Conservation (phyloP, 2,797 vertebrate species). For the Melanotaenia maccullochi region DNA sequence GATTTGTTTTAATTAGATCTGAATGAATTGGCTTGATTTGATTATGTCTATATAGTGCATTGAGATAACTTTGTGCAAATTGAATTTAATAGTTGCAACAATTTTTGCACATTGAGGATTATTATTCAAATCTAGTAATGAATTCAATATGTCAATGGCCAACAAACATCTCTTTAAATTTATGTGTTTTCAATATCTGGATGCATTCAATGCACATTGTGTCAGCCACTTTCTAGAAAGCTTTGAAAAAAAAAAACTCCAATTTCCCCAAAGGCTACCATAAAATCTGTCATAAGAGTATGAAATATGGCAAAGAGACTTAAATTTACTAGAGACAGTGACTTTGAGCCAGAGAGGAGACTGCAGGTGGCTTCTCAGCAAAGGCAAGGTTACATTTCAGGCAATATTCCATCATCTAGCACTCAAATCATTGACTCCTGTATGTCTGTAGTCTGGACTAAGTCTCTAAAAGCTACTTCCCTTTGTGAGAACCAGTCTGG, state of each 20-base stretch:
- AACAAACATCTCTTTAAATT: no score
- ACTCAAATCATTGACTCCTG: conserved; percentile 65
- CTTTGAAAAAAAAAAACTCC: not conserved
- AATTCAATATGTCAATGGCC: no score
- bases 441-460: conserved; percentile 62
- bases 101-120: no score
- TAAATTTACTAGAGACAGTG: conserved; percentile 21
- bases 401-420: conserved; percentile 53
- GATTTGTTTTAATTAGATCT: no score
- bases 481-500: conserved; percentile 72
- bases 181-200: not conserved
- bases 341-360: conserved; percentile 38
- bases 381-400: conserved; percentile 52
- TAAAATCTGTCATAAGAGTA: not conserved
- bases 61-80: no score
- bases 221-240: not conserved
- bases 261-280: not conserved
- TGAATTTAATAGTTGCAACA: no score
- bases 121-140: no score
- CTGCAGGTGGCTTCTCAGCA: conserved; percentile 25
- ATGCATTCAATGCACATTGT: not conserved
- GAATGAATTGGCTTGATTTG: no score
- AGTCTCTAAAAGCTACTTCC: conserved; percentile 68
- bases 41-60: no score
- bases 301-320: not conserved